phyloP scores from a whole-genome alignment of 23 tunicate genomes.

The Styela clava region DNA sequence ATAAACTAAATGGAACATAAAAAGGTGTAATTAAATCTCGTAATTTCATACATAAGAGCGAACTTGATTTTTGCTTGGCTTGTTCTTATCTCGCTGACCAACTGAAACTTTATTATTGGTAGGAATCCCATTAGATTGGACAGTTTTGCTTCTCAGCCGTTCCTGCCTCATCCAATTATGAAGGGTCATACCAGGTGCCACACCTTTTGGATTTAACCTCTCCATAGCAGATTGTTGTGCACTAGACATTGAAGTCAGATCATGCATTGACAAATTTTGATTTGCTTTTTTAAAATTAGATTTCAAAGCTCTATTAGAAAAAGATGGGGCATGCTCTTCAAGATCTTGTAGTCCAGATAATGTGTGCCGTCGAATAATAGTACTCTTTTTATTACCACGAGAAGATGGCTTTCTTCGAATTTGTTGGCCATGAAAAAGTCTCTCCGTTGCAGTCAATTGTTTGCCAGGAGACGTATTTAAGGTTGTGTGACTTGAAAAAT shows the following conservation, averaged over 20 bases:
- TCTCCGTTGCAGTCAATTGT: constrained; percentile 21
- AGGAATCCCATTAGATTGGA: background rate
- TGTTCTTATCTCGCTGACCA: background rate
- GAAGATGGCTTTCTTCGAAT: constrained; percentile 1
- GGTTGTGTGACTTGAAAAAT: background rate
- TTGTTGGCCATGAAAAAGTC: constrained; percentile 18
- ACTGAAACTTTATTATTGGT: background rate
- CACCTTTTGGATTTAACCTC: constrained; percentile 27
- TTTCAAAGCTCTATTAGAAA: background rate
- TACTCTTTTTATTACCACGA: background rate
- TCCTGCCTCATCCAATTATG: constrained; percentile 24
- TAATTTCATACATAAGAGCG: background rate
- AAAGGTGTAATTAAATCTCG: background rate
- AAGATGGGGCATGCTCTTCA: constrained; percentile 12
- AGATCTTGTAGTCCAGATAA: constrained; percentile 27
- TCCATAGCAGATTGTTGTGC: constrained; percentile 14
- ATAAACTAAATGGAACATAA: background rate
- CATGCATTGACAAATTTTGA: constrained; percentile 25
- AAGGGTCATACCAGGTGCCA: constrained; percentile 13
- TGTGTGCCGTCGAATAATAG: constrained; percentile 15
- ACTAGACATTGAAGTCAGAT: constrained; percentile 9
- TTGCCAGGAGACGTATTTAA: background rate
- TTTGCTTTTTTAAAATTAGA: background rate
- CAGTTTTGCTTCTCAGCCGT: constrained; percentile 12
- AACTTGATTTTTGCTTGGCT: background rate